Evolutionary conservation across 2,888 invertebrate genomes (phyloP).

Genomic region (Spicauda simplicius): DNA sequence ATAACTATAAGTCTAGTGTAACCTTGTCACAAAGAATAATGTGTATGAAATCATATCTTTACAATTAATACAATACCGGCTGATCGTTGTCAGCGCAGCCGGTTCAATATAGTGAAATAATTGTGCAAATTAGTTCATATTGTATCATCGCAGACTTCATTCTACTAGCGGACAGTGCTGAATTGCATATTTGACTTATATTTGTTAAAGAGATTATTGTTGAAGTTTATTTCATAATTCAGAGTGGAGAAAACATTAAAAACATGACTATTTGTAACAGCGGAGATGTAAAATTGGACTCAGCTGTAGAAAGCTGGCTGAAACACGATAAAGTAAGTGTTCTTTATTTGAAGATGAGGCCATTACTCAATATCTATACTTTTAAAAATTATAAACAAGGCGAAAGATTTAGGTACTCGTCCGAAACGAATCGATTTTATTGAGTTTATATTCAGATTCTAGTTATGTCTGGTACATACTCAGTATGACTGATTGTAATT

Average conservation of each 20-base stretch:
- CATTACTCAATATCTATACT: background rate
- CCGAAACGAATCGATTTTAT: too few relatives aligned
- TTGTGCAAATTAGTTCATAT: conserved; percentile 32
- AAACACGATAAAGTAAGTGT: conserved; percentile 88
- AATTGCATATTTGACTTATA: background rate
- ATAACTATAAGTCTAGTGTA: too few relatives aligned
- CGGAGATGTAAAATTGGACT: conserved; percentile 84
- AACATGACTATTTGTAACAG: conserved; percentile 56
- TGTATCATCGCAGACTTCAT: conserved; percentile 12
- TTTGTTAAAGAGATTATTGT: background rate
- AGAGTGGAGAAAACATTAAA: conserved; percentile 1
- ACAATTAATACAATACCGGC: conserved; percentile 19
- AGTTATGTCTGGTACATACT: too few relatives aligned
- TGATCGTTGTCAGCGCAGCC: conserved; percentile 21
- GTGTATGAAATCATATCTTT: background rate
- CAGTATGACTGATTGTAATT: too few relatives aligned
- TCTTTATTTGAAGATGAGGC: background rate
- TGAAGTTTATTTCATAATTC: background rate
- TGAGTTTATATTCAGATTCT: too few relatives aligned
- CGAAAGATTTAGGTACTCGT: too few relatives aligned
- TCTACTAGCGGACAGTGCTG: background rate
- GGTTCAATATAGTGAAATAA: conserved; percentile 26
- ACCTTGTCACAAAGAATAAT: too few relatives aligned
- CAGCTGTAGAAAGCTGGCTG: conserved; percentile 89
- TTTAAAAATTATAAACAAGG: too few relatives aligned